Evolutionary conservation across 2,113 vertebrate species (phyloP).

Genomic region (Cygnus buccinator): DNA sequence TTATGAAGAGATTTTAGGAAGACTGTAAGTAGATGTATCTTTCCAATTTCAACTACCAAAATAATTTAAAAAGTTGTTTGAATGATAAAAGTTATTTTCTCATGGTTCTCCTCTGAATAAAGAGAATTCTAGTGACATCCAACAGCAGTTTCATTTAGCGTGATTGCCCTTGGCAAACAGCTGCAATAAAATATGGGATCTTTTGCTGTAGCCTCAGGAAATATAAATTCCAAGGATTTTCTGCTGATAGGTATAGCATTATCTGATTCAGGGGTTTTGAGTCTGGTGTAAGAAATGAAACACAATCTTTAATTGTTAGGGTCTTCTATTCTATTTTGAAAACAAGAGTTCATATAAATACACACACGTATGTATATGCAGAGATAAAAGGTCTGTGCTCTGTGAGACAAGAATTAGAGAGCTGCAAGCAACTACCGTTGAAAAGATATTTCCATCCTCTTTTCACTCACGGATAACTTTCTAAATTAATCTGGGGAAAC

Average conservation of each 20-base stretch:
- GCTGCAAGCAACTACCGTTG: background rate
- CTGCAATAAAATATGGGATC: background rate
- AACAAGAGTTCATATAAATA: background rate
- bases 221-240: background rate
- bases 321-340: background rate
- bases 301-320: background rate
- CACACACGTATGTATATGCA: background rate
- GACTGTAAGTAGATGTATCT: background rate
- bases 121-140: background rate
- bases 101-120: background rate
- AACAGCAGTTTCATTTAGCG: background rate
- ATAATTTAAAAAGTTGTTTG: background rate
- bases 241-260: background rate
- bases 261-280: background rate
- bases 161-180: background rate
- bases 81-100: background rate
- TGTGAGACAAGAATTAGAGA: background rate
- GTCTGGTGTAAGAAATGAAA: background rate
- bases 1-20: background rate
- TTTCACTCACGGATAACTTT: background rate
- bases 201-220: background rate
- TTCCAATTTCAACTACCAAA: background rate
- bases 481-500: background rate
- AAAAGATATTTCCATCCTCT: background rate
- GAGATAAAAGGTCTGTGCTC: background rate